These are phyloP conservation scores for Drosophila auraria DNA, from an alignment of 1,140 invertebrate genomes.

Conservation along the genomic window DNA sequence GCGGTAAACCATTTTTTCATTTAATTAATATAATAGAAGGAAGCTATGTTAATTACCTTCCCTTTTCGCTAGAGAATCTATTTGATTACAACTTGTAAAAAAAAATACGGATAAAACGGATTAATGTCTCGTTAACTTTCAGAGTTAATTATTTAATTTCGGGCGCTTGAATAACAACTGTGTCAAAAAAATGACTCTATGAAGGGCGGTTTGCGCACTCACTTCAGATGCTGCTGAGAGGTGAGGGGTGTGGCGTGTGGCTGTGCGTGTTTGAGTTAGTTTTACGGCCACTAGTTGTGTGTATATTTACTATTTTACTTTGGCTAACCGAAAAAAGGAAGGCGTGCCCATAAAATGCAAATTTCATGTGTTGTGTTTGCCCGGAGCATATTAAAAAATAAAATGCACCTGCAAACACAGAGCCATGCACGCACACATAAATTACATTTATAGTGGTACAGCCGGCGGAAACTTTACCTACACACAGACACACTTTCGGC, in stretches of 20 bases:
- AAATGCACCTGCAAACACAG: constrained; percentile 76
- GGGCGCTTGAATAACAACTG: not conserved
- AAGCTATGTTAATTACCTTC: not conserved
- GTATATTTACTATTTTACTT: constrained; percentile 51
- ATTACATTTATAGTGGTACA: constrained; percentile 74
- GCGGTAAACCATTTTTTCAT: too few species aligned
- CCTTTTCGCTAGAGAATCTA: not conserved
- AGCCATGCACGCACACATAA: constrained; percentile 64
- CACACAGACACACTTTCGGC: constrained; percentile 44
- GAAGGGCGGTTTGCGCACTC: constrained; percentile 5
- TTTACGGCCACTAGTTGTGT: constrained; percentile 38
- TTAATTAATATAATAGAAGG: too few species aligned
- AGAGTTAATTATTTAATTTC: constrained; percentile 5
- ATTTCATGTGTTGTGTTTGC: constrained; percentile 67
- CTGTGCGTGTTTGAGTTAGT: constrained; percentile 34
- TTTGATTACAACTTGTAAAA: not conserved
- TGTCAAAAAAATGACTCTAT: constrained; percentile 22
- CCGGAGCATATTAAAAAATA: constrained; percentile 75
- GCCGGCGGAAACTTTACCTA: constrained; percentile 52
- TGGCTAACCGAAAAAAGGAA: constrained; percentile 32
- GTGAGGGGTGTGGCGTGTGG: not conserved
- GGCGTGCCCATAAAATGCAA: constrained; percentile 68
- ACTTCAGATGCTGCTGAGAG: constrained; percentile 7
- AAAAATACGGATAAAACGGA: not conserved
- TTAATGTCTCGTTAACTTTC: not conserved